phyloP scores from a whole-genome alignment of 2,888 invertebrate genomes.

The Agriopis leucophaearia region DNA sequence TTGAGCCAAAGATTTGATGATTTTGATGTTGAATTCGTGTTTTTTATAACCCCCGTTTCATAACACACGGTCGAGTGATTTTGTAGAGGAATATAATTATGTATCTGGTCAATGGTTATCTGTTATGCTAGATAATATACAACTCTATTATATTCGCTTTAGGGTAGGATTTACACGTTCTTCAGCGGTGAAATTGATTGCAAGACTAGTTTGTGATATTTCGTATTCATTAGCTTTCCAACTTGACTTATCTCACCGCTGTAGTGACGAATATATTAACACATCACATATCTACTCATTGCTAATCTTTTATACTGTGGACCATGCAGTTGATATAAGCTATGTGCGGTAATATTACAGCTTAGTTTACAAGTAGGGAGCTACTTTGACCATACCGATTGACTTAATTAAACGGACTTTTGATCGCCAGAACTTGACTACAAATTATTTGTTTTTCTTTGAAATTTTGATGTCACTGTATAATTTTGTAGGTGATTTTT shows the following conservation, averaged over 20 bases:
- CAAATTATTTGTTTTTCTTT: background rate
- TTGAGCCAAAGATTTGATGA: slow-evolving; percentile 50
- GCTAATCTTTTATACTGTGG: slow-evolving; percentile 78
- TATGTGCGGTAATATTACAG: slow-evolving; percentile 17
- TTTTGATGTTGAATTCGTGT: slow-evolving; percentile 38
- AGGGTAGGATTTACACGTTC: slow-evolving; percentile 67
- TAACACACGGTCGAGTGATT: slow-evolving; percentile 47
- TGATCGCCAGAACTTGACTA: slow-evolving; percentile 41
- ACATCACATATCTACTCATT: slow-evolving; percentile 84
- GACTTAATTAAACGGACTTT: slow-evolving; percentile 35
- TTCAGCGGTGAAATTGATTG: slow-evolving; percentile 57
- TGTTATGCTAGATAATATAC: slow-evolving; percentile 66
- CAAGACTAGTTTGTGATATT: slow-evolving; percentile 38
- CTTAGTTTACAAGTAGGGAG: slow-evolving; percentile 30
- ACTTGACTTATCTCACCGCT: slow-evolving; percentile 42
- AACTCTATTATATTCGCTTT: slow-evolving; percentile 78
- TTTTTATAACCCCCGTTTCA: slow-evolving; percentile 41
- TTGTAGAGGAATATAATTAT: slow-evolving; percentile 43
- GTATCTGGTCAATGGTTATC: slow-evolving; percentile 69
- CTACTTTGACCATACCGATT: slow-evolving; percentile 12
- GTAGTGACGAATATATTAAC: slow-evolving; percentile 50
- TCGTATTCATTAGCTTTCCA: slow-evolving; percentile 20
- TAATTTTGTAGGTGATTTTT: slow-evolving; percentile 8
- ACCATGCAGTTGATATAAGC: slow-evolving; percentile 60
- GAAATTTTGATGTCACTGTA: background rate